phyloP scores from a whole-genome alignment of 2,113 vertebrate species.

The Struthio camelus region DNA sequence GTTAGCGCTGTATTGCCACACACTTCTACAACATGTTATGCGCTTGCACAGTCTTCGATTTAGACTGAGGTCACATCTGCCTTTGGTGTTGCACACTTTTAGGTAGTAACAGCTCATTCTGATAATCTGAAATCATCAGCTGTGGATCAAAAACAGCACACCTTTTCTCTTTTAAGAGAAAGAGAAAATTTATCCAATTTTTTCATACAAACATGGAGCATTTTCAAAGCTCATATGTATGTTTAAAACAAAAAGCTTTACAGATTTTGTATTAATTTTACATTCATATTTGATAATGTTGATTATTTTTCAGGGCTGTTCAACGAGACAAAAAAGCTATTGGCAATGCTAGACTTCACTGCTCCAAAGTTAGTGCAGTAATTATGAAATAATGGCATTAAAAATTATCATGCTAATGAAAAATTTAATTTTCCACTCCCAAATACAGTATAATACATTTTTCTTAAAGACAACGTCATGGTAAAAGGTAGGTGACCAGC shows the following conservation, averaged over 20 bases:
- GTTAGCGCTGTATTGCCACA: not conserved
- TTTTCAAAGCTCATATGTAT: not conserved
- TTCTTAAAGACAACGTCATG: not conserved
- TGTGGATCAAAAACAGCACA: not conserved
- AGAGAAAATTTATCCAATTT: not conserved
- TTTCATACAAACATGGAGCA: not conserved
- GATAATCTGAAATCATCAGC: not conserved
- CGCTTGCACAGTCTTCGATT: not conserved
- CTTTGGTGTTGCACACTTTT: not conserved
- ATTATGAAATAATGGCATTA: constrained; percentile 18
- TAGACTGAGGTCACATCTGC: not conserved
- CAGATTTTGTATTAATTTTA: not conserved
- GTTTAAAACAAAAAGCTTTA: not conserved
- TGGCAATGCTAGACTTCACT: not conserved
- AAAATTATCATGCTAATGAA: not conserved
- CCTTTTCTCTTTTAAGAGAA: not conserved
- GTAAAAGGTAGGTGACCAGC: not conserved
- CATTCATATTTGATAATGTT: not conserved
- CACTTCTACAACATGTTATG: not conserved
- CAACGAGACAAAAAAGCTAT: not conserved
- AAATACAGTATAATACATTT: not conserved
- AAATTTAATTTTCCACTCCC: not conserved
- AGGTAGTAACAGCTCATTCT: not conserved
- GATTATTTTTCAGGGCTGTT: not conserved
- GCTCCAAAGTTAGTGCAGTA: not conserved